phyloP scores from a whole-genome alignment of 2,113 vertebrate genomes.

The Azemiops feae region DNA sequence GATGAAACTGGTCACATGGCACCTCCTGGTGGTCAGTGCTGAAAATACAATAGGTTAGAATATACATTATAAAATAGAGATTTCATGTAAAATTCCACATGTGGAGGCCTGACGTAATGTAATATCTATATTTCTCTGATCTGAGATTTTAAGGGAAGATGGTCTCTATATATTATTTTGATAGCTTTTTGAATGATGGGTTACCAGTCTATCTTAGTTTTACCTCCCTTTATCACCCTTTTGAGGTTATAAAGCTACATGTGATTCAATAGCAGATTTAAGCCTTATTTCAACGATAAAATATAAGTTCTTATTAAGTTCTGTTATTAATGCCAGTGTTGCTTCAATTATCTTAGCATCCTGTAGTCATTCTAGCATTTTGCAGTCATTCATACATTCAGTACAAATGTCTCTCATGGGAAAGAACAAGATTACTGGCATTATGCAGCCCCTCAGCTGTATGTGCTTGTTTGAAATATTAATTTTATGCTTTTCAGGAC shows the following conservation, averaged over 20 bases:
- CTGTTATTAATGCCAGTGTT: not conserved
- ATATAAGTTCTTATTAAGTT: not conserved
- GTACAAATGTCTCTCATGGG: not conserved
- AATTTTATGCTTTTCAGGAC: not conserved
- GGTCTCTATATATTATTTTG: not conserved
- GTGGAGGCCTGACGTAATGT: not conserved
- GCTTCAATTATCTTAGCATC: not conserved
- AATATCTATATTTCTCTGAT: not conserved
- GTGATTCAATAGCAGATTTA: not conserved
- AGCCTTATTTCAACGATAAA: not conserved
- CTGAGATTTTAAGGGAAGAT: not conserved
- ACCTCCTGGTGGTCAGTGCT: not conserved
- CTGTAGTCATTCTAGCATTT: not conserved
- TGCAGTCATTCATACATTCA: not conserved
- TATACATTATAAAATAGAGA: not conserved
- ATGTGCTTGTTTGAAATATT: not conserved
- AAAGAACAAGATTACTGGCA: not conserved
- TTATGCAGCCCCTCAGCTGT: not conserved
- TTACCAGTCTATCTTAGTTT: not conserved
- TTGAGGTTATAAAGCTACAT: not conserved
- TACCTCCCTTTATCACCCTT: not conserved
- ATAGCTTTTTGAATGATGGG: not conserved
- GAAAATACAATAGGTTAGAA: not conserved
- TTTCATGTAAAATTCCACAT: not conserved
- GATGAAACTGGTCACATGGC: not conserved